Percentiles rank a stretch among this genome's conserved stretches.
Conservation (phyloP, 2,888 invertebrate species). For the Noctuana brunneofusca region DNA sequence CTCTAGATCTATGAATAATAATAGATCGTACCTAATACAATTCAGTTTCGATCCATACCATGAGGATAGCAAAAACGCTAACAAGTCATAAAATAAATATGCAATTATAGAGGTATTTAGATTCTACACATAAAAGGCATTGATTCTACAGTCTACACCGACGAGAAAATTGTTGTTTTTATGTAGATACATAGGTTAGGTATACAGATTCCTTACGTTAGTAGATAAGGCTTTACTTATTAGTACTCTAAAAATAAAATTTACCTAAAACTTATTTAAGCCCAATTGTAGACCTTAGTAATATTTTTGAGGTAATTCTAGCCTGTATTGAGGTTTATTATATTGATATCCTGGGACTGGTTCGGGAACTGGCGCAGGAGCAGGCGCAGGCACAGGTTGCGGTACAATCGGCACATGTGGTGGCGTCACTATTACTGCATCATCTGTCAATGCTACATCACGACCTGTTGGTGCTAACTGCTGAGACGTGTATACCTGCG, state of each 20-base stretch:
- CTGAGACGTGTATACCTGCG: slow-evolving; percentile 46
- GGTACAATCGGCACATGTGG: slow-evolving; percentile 63
- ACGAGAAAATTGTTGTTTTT: not conserved
- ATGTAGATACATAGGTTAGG: no score
- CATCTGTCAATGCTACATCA: slow-evolving; percentile 72
- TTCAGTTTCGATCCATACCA: slow-evolving; percentile 12
- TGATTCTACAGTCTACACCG: not conserved
- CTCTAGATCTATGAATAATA: slow-evolving; percentile 21
- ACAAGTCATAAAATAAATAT: slow-evolving; percentile 9
- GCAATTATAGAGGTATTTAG: slow-evolving; percentile 6
- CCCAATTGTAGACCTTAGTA: not conserved
- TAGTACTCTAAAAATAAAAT: not conserved
- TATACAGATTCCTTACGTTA: not conserved
- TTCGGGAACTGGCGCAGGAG: slow-evolving; percentile 48
- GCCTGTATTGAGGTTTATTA: slow-evolving; percentile 68
- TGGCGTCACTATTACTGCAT: slow-evolving; percentile 74
- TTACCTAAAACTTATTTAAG: not conserved
- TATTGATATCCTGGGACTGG: slow-evolving; percentile 65
- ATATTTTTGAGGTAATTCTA: slow-evolving; percentile 71
- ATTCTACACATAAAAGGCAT: slow-evolving; percentile 1
- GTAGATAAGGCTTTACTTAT: not conserved
- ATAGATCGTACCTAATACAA: slow-evolving; percentile 14
- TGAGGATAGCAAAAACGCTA: slow-evolving; percentile 4
- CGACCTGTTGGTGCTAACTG: slow-evolving; percentile 58
- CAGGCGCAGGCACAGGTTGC: slow-evolving; percentile 44